phyloP scores from a whole-genome alignment of 2,888 invertebrate genomes.

The Stenurella melanura region DNA sequence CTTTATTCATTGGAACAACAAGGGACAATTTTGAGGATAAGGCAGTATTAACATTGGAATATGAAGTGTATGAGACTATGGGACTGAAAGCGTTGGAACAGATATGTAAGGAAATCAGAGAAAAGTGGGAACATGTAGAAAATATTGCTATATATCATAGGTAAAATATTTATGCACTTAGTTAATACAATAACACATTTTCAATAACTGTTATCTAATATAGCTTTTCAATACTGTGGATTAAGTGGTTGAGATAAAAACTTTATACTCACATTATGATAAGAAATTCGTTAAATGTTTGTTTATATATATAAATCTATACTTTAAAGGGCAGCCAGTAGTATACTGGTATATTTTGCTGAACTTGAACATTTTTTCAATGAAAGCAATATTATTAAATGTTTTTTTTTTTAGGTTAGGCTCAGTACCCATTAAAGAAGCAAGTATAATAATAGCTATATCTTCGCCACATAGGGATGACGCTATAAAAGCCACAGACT shows the following conservation, averaged over 20 bases:
- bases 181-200: not conserved
- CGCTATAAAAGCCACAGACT: slow-evolving; percentile 87
- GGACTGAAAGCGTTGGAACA: slow-evolving; percentile 87
- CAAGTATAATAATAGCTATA: slow-evolving; percentile 92
- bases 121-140: slow-evolving; percentile 83
- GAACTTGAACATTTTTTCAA: too few relatives aligned
- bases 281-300: not conserved
- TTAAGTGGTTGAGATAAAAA: not conserved
- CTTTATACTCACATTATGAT: not conserved
- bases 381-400: too few relatives aligned
- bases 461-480: slow-evolving; percentile 91
- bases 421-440: slow-evolving; percentile 87
- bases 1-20: slow-evolving; percentile 92
- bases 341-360: too few relatives aligned
- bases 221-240: not conserved
- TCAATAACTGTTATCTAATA: not conserved
- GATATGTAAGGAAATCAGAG: slow-evolving; percentile 84
- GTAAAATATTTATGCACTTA: slow-evolving; percentile 68
- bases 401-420: slow-evolving; percentile 86
- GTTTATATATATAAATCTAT: not conserved
- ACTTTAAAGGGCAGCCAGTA: too few relatives aligned
- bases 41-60: slow-evolving; percentile 90
- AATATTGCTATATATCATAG: slow-evolving; percentile 92
- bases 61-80: slow-evolving; percentile 96
- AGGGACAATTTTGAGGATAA: slow-evolving; percentile 89